Base-by-base conservation (phyloP, 2,797 vertebrate species). In the Harpagifer antarcticus region DNA sequence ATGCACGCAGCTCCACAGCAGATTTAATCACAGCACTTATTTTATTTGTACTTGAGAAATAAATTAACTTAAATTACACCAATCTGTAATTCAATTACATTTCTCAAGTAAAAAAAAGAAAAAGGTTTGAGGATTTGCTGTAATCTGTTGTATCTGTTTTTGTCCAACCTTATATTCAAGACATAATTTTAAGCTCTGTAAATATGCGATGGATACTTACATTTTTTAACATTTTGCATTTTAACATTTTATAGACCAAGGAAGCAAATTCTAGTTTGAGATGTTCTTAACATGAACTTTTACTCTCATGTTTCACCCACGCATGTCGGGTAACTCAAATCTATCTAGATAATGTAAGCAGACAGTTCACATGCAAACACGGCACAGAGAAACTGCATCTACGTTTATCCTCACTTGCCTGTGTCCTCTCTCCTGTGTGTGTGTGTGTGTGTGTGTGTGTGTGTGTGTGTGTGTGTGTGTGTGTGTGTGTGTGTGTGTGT, bases 381-480 rank as follows among this genome's bases (percentile, higher is more conserved):
- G 19, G 17, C 31, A 65, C 0, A 68, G 56, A 52, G 1, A 76
- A 72, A 74, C 17, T 19, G 16, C 27, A 5, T 27, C 20, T 50
- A 54, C 16, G 52, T 63, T 81, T 47, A 74, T 86, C 74, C 40
- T 67, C 49, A 42, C 62, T 78, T 27, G 2, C 70, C 68, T 70
- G 62, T 66, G 53, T 79, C 64, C 68, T 56, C 54, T 54, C 72
- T 49, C 50, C 61, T 59, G 65, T 20, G 43, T 59, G 50, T 49
- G 7, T 52, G 44, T 40, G 59, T 65, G 57, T 23, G 9, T 14
- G 43, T 59, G 53, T 68, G n/a, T 71, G 68, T 27, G 23, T 27
- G 65, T 72, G 70, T 76, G 78, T 80, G 88, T 85, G n/a, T 71
- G 68, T 27, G 23, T 27, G 65, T 72, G 70, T 76, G 78, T 80